Conservation (phyloP, 1,140 invertebrate genomes). For the Drosophila pseudoobscura region DNA sequence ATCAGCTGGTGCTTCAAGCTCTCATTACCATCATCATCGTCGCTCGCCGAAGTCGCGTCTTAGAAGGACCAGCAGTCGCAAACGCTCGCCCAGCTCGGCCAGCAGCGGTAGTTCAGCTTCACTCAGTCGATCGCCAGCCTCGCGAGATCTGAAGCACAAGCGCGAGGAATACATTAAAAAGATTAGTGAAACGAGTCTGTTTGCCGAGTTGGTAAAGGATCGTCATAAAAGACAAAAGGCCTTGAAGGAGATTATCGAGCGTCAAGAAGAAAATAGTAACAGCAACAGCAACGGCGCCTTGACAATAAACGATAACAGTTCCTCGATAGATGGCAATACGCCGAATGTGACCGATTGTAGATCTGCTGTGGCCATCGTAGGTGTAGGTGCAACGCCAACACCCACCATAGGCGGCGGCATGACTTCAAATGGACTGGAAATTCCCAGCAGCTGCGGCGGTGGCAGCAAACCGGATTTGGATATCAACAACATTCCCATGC, state of each 20-base stretch:
- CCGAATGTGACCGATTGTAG: slow-evolving; percentile 55
- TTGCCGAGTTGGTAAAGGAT: slow-evolving; percentile 93
- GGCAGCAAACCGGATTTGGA: slow-evolving; percentile 81
- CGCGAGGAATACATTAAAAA: slow-evolving; percentile 87
- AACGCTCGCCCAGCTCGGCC: slow-evolving; percentile 61
- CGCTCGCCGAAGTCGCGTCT: slow-evolving; percentile 44
- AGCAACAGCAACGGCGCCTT: slow-evolving; percentile 78
- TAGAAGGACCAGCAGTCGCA: slow-evolving; percentile 59
- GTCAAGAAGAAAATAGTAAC: slow-evolving; percentile 85
- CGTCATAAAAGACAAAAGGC: slow-evolving; percentile 91
- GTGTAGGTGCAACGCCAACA: slow-evolving; percentile 32
- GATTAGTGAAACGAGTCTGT: slow-evolving; percentile 92
- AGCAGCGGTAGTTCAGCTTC: slow-evolving; percentile 65
- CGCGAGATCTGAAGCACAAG: slow-evolving; percentile 82
- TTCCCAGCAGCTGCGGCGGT: not conserved
- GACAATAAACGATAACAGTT: slow-evolving; percentile 78
- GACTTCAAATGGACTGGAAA: slow-evolving; percentile 65
- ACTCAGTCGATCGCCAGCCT: slow-evolving; percentile 60
- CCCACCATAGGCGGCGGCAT: slow-evolving; percentile 19
- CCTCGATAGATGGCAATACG: slow-evolving; percentile 72
- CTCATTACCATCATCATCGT: slow-evolving; percentile 65
- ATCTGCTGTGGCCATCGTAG: slow-evolving; percentile 14
- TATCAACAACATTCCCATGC: slow-evolving; percentile 87
- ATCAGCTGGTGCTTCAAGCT: slow-evolving; percentile 50
- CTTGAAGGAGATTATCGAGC: slow-evolving; percentile 85